phyloP scores from a whole-genome alignment of 2,113 vertebrate species.

The Ptilonorhynchus violaceus region DNA sequence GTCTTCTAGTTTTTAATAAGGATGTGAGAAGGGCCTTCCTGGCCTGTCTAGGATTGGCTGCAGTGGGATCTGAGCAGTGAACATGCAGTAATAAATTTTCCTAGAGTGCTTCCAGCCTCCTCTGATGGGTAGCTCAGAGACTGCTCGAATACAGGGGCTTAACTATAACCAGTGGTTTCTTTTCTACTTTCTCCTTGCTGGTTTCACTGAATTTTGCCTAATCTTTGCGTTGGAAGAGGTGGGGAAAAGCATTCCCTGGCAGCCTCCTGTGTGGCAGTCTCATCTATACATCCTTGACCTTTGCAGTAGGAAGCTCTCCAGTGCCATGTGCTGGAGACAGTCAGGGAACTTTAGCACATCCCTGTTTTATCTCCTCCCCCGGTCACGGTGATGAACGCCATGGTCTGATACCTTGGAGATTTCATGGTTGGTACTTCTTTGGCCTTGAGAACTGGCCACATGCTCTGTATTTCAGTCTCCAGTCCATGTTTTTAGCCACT shows the following conservation, averaged over 20 bases:
- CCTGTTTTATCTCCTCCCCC: neutral
- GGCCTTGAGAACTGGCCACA: neutral
- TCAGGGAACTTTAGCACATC: neutral
- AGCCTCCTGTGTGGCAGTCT: neutral
- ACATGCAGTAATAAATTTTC: neutral
- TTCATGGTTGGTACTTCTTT: rapidly evolving
- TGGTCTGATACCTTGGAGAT: rapidly evolving
- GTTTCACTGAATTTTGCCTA: neutral
- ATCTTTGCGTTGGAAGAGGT: rapidly evolving
- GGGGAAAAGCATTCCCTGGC: neutral
- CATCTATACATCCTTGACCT: neutral
- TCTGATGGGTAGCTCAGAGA: neutral
- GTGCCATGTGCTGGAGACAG: neutral
- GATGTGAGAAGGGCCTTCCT: neutral
- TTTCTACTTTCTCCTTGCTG: neutral
- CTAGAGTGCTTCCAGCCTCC: neutral
- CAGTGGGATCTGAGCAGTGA: neutral
- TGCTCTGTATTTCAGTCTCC: neutral
- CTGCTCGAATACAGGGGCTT: neutral
- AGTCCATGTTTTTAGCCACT: neutral
- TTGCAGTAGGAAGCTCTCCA: neutral
- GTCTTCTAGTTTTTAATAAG: neutral
- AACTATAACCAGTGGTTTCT: neutral
- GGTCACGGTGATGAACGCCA: rapidly evolving
- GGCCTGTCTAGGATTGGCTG: neutral